Evolutionary conservation across 2,797 vertebrate species (phyloP).

Genomic region (Podarcis siculus): DNA sequence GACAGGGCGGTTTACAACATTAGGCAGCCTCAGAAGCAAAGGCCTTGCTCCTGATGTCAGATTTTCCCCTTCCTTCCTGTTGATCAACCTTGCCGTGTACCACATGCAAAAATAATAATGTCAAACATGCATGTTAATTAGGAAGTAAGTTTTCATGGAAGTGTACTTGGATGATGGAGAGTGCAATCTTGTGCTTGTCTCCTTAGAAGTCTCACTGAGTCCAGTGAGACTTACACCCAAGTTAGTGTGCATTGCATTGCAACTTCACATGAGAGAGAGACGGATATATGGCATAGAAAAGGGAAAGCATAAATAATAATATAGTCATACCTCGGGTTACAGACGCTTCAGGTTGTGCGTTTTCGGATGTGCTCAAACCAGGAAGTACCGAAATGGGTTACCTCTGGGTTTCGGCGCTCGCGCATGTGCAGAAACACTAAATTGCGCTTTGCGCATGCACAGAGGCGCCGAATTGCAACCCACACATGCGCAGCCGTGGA

Average conservation of each 20-base stretch:
- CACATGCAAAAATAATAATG: not conserved
- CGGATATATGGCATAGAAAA: not conserved
- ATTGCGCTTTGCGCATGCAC: too few relatives aligned
- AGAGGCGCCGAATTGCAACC: too few relatives aligned
- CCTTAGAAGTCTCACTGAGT: not conserved
- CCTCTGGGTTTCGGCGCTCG: too few relatives aligned
- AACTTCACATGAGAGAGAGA: not conserved
- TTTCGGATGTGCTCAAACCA: too few relatives aligned
- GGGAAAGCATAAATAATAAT: not conserved
- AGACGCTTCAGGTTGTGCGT: too few relatives aligned
- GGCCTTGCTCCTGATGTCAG: not conserved
- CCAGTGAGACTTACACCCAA: not conserved
- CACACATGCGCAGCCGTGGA: fast-evolving
- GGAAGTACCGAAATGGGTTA: too few relatives aligned
- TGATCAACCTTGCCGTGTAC: not conserved
- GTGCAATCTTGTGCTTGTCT: not conserved
- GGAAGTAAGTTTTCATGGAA: too few relatives aligned
- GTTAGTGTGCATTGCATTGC: not conserved
- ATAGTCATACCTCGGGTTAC: too few relatives aligned
- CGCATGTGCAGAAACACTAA: too few relatives aligned
- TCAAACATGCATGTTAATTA: too few relatives aligned
- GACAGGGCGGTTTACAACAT: too few relatives aligned
- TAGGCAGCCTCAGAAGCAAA: not conserved
- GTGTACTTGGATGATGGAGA: too few relatives aligned
- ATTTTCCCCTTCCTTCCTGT: not conserved